Evolutionary conservation across 2,113 vertebrate species (phyloP), one percentile per base, ranked within the genome.

Genomic region (Misgurnus mizolepis): DNA sequence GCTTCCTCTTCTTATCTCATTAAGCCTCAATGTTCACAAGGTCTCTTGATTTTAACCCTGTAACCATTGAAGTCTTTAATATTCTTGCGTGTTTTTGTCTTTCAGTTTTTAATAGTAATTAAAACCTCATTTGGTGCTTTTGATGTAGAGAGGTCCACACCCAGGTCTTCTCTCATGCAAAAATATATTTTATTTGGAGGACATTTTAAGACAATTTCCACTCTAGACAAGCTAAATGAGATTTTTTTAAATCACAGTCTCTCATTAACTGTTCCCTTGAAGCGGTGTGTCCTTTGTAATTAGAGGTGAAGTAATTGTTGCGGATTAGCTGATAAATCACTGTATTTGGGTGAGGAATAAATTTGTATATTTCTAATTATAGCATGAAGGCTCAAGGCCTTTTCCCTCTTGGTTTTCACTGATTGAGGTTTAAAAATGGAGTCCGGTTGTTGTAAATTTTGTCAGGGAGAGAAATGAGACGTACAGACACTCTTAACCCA

Each of bases 401-500:
- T 66, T 67, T 0, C 67, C 40, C 45, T 49, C 3, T 65, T 53
- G 27, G 6, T 17, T 71, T 70, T 62, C 39, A 17, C 72, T 71
- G 80, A 80, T 80, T 82, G 77, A 80, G 73, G 61, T 85, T 79
- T 82, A 68, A 76, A 58, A 45, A 65, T 73, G 40, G 45, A 49
- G 43, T 4, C 22, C 60, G 71, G 72, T 50, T 15, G 80, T 17
- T 69, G 10, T 62, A 45, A 71, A 80, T 62, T 62, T 80, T 85
- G 84, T 80, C 84, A 80, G 77, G 76, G 56, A 61, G 72, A 82
- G 55, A 75, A 74, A 79, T 73, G 47, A 80, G 72, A 75, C 58
- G 66, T 47, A 9, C 74, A 69, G 61, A 76, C 53, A 80, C 43
- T 70, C 76, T 85, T 82, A 85, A 85, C 84, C 84, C 77, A 41